Conservation (phyloP, 2,797 vertebrate species). For the Anas acuta region DNA sequence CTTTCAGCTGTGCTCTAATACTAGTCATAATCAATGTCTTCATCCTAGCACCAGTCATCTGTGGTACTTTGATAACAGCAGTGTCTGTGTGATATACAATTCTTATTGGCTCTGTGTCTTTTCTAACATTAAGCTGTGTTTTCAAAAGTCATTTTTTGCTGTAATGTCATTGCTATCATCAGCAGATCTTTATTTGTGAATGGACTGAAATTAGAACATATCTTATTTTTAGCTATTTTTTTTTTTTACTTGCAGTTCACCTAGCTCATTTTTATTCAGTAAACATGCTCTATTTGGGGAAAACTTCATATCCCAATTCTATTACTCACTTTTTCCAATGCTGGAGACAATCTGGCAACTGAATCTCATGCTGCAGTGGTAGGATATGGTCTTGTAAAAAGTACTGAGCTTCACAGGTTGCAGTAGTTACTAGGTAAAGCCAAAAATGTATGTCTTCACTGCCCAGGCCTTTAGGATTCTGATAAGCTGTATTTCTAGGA, state of each 20-base stretch:
- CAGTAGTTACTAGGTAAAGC: neutral
- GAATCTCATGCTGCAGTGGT: neutral
- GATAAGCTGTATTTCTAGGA: neutral
- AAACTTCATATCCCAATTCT: neutral
- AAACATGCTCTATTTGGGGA: neutral
- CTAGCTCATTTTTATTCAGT: neutral
- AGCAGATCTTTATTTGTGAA: neutral
- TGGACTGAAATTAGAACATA: neutral
- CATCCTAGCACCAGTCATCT: neutral
- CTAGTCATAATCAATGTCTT: conserved; percentile 7
- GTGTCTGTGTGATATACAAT: neutral
- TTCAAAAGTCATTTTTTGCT: neutral
- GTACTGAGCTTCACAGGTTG: neutral
- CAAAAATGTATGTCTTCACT: neutral
- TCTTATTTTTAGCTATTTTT: neutral
- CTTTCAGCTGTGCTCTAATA: neutral
- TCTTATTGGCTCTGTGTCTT: conserved; percentile 8
- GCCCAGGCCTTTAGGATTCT: neutral
- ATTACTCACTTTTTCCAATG: neutral
- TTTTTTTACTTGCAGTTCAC: neutral
- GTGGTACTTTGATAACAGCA: conserved; percentile 8
- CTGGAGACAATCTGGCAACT: neutral
- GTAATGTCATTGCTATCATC: neutral
- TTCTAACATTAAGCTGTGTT: neutral
- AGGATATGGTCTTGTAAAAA: neutral